Percentiles rank a stretch among this genome's conserved stretches.
These are phyloP conservation scores for Bombyx huttoni DNA, from an alignment of 2,888 invertebrate species.

Conservation along the genomic window DNA sequence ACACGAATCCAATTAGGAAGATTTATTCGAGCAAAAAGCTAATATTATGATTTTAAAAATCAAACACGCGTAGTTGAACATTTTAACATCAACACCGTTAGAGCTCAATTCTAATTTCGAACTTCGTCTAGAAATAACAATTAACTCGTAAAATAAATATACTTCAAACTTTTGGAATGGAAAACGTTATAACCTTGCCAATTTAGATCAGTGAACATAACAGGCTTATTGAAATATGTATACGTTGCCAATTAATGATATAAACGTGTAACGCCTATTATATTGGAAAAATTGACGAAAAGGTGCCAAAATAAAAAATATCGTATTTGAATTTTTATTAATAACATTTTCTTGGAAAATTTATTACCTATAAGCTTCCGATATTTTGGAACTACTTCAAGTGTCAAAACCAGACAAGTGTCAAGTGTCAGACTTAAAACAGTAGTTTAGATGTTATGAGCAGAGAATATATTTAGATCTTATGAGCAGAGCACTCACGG, in stretches of 20 bases:
- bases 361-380: no score
- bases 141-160: slow-evolving; percentile 16
- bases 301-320: not conserved
- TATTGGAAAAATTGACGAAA: not conserved
- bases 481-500: no score
- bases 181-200: slow-evolving; percentile 12
- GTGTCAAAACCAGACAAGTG: no score
- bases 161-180: slow-evolving; percentile 17
- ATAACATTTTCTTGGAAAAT: no score
- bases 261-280: not conserved
- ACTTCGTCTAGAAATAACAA: slow-evolving; percentile 16
- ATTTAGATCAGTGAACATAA: slow-evolving; percentile 10
- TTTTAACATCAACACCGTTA: not conserved
- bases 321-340: no score
- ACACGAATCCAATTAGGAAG: slow-evolving; percentile 7
- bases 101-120: slow-evolving; percentile 7
- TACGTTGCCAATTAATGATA: not conserved
- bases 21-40: slow-evolving; percentile 7
- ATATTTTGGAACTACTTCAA: no score
- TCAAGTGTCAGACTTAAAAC: no score
- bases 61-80: not conserved
- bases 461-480: no score
- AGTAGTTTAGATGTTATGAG: no score
- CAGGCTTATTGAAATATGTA: not conserved
- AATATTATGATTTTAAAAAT: slow-evolving; percentile 4